Evolutionary conservation across 2,888 invertebrate species (phyloP).

Genomic region (Notocelia uddmanniana): DNA sequence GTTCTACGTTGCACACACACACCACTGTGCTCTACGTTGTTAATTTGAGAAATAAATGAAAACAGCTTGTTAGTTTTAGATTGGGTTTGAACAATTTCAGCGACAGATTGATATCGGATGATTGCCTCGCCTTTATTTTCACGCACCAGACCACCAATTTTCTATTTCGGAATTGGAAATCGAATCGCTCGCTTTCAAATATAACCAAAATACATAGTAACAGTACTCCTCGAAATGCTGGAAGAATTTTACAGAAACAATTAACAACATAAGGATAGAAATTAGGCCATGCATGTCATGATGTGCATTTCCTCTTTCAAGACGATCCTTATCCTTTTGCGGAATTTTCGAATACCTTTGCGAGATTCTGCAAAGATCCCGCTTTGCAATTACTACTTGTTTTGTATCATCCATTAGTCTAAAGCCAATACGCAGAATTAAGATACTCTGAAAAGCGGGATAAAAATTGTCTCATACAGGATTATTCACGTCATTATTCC

Average conservation of each 20-base stretch:
- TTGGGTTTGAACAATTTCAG: conserved; percentile 62
- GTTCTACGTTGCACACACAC: too few relatives aligned
- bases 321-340: conserved; percentile 8
- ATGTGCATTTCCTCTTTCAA: conserved; percentile 27
- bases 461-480: conserved; percentile 4
- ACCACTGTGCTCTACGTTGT: too few relatives aligned
- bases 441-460: background rate
- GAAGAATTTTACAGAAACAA: background rate
- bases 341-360: conserved; percentile 1
- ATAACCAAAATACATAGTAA: background rate
- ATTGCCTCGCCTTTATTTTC: conserved; percentile 53
- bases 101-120: conserved; percentile 59
- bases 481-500: conserved; percentile 13
- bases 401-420: conserved; percentile 7
- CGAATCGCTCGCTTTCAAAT: conserved; percentile 3
- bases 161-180: conserved; percentile 59
- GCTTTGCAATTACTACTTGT: conserved; percentile 4
- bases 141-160: conserved; percentile 57
- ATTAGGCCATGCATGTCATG: conserved; percentile 24
- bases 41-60: background rate
- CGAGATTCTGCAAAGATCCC: conserved; percentile 6
- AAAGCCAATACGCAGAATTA: conserved; percentile 4
- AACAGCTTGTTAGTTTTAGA: conserved; percentile 54
- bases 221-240: background rate
- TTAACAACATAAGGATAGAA: background rate